Conservation (phyloP, 1,140 invertebrate species). For the Andricus grossulariae region DNA sequence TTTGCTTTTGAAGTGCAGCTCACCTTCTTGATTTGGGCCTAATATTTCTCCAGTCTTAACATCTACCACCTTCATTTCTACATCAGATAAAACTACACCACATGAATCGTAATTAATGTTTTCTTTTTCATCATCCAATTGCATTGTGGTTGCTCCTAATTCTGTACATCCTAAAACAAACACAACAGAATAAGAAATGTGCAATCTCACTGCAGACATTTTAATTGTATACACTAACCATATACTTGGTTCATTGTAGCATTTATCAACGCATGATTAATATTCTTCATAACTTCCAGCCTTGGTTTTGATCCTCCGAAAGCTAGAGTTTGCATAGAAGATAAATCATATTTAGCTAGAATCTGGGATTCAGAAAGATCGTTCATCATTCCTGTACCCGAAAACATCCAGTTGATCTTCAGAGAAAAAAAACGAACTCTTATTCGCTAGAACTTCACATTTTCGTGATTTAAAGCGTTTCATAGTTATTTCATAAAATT, state of each 20-base stretch:
- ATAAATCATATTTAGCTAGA: no score
- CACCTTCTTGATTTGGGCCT: conserved; percentile 51
- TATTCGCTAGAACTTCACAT: no score
- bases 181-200: not conserved
- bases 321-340: no score
- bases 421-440: no score
- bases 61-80: conserved; percentile 34
- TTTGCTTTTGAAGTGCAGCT: conserved; percentile 53
- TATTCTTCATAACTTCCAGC: no score
- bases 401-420: no score
- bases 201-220: not conserved
- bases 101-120: conserved; percentile 20
- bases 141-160: not conserved
- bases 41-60: conserved; percentile 46
- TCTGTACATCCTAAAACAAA: conserved; percentile 2
- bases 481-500: no score
- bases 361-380: no score
- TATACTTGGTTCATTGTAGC: not conserved
- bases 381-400: no score
- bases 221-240: conserved; percentile 11
- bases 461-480: no score
- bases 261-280: no score
- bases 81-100: not conserved
- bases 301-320: not conserved
- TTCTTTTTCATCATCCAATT: not conserved